A percentile compares a stretch with the other conserved stretches of the same genome.
Conservation (phyloP, 2,113 vertebrate genomes). For the Ptilorrhoa leucosticta region DNA sequence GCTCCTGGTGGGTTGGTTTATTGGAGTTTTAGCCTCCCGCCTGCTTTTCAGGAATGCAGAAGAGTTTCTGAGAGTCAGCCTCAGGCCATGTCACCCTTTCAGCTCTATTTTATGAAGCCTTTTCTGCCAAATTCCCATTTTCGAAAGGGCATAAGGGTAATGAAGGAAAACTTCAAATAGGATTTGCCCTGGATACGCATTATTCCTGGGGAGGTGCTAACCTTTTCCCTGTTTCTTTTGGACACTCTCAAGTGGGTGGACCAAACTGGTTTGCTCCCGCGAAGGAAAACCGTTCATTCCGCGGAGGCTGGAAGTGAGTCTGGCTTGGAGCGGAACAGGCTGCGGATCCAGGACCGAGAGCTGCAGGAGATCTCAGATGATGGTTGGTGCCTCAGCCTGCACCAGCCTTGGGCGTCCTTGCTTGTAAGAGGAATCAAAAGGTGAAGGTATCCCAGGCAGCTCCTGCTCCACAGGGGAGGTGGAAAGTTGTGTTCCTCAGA, state of each 20-base stretch:
- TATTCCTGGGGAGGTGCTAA: background rate
- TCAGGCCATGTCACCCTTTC: background rate
- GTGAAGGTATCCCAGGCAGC: slow-evolving; percentile 48
- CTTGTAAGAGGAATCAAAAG: slow-evolving; percentile 91
- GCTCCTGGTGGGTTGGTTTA: background rate
- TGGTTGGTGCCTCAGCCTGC: slow-evolving; percentile 96
- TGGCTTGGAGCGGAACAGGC: slow-evolving; percentile 63
- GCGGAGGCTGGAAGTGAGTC: background rate
- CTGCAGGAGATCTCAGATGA: slow-evolving; percentile 92
- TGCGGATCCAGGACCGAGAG: slow-evolving; percentile 91
- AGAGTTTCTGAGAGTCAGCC: background rate
- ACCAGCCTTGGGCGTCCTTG: slow-evolving; percentile 96
- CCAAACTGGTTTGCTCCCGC: slow-evolving; percentile 58
- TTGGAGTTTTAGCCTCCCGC: background rate
- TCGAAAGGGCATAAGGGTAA: background rate
- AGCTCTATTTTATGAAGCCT: background rate
- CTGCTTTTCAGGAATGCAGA: background rate
- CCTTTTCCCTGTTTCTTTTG: background rate
- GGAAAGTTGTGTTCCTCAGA: background rate
- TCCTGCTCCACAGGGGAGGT: background rate
- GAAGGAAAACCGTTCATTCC: slow-evolving; percentile 38
- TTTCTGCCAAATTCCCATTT: background rate
- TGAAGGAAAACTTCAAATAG: background rate
- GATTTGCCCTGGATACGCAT: background rate
- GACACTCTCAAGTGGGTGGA: slow-evolving; percentile 84